Percentiles rank a stretch among this genome's conserved stretches.
These are phyloP conservation scores for Nyctibius bracteatus DNA, from an alignment of 2,113 vertebrate genomes.

Conservation along the genomic window DNA sequence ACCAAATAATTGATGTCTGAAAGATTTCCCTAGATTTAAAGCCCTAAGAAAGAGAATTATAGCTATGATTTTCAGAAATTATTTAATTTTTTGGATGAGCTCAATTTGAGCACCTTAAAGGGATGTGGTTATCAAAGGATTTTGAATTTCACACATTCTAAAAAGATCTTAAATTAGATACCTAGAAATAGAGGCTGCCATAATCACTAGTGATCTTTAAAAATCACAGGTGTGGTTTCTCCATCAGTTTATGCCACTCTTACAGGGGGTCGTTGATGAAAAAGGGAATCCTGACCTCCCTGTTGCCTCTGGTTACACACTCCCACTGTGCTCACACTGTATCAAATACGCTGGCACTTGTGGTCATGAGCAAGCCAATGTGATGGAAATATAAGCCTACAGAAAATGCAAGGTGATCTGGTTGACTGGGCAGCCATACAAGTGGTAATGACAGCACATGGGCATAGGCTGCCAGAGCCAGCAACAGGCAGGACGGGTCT, in stretches of 20 bases:
- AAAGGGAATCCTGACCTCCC: not conserved
- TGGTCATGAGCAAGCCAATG: not conserved
- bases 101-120: not conserved
- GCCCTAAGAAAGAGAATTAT: not conserved
- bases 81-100: not conserved
- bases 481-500: not conserved
- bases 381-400: not conserved
- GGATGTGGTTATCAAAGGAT: not conserved
- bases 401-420: not conserved
- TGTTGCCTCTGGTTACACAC: not conserved
- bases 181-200: not conserved
- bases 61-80: not conserved
- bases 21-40: not conserved
- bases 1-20: not conserved
- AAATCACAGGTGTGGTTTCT: not conserved
- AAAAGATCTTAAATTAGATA: not conserved
- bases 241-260: not conserved
- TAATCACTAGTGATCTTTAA: not conserved
- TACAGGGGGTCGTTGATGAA: not conserved
- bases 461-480: not conserved
- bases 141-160: not conserved
- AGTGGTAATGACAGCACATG: not conserved
- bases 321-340: not conserved
- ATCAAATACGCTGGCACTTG: not conserved
- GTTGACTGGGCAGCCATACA: slow-evolving; percentile 11